Conservation (phyloP, 1,140 invertebrate genomes). For the Berghia stephanieae region DNA sequence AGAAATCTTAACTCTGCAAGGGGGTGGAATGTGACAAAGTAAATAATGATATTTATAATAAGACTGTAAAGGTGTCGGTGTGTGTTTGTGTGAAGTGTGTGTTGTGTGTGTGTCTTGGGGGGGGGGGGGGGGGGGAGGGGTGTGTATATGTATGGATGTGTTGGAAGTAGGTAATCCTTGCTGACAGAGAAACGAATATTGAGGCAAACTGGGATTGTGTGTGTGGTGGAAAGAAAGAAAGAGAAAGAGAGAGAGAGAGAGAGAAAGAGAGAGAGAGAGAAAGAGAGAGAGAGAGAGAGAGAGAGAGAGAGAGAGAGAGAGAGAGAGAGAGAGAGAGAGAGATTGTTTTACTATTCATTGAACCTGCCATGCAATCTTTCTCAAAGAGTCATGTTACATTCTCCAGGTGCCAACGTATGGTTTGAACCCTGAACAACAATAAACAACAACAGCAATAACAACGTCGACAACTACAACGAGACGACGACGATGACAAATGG, state of each 20-base stretch:
- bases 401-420: no score
- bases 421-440: conserved; percentile 5
- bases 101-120: neutral
- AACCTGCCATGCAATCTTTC: no score
- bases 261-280: neutral
- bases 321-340: neutral
- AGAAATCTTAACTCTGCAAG: no score
- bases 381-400: no score
- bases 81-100: neutral
- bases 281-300: conserved; percentile 17
- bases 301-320: conserved; percentile 11
- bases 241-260: neutral
- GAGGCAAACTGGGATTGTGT: neutral
- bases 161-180: neutral
- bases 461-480: conserved; percentile 1
- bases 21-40: no score
- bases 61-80: neutral
- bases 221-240: neutral
- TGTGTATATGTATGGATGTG: conserved; percentile 14
- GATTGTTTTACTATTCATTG: no score
- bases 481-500: no score
- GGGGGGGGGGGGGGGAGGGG: neutral
- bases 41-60: no score
- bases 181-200: neutral
- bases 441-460: neutral